Evolutionary conservation across 92 coral and sea anemone genomes (phyloP).

Genomic region (Micromussa lordhowensis): DNA sequence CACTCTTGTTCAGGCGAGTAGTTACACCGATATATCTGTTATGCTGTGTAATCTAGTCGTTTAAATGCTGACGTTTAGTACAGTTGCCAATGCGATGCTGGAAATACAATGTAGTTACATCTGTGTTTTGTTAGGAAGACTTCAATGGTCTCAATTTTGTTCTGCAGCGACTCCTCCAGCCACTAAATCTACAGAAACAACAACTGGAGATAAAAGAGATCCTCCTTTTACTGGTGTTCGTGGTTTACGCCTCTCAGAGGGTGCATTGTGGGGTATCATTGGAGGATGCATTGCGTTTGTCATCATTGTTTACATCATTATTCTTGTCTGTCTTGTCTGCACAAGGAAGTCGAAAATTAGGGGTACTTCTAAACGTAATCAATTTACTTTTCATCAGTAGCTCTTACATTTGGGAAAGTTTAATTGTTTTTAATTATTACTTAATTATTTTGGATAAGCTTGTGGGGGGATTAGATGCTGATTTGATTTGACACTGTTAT

Average conservation of each 20-base stretch:
- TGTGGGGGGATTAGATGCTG: background rate
- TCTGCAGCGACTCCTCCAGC: background rate
- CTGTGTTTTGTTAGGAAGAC: background rate
- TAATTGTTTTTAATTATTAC: background rate
- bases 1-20: too few relatives aligned
- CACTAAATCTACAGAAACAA: background rate
- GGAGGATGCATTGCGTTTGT: constrained; percentile 41
- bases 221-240: background rate
- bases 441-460: too few relatives aligned
- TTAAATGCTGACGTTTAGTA: too few relatives aligned
- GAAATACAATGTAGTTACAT: background rate
- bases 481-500: background rate
- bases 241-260: background rate
- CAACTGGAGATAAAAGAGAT: background rate
- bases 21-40: too few relatives aligned
- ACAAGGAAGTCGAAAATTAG: background rate
- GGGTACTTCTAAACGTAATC: constrained; percentile 18
- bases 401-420: background rate
- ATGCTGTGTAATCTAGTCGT: too few relatives aligned
- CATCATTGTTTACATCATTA: constrained; percentile 1
- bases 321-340: constrained; percentile 12
- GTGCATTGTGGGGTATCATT: constrained; percentile 39
- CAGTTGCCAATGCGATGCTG: too few relatives aligned
- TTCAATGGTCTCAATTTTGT: background rate
- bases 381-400: background rate